Evolutionary conservation across 2,113 vertebrate species (phyloP).

Genomic region (Sclerurus mexicanus): DNA sequence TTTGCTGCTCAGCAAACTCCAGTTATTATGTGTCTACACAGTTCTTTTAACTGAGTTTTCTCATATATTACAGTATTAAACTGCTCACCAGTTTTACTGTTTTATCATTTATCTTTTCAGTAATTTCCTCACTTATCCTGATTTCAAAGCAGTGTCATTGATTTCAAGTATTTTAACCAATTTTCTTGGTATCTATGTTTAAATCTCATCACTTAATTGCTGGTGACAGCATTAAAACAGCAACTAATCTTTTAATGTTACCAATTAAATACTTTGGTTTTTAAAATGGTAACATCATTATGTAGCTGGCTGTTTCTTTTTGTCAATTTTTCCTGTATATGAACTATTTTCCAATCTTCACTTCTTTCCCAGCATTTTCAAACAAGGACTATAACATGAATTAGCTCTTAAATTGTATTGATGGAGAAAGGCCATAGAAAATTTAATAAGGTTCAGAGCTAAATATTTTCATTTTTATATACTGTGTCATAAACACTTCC

Average conservation of each 20-base stretch:
- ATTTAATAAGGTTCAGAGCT: background rate
- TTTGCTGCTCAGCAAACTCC: background rate
- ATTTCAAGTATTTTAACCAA: background rate
- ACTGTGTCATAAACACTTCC: background rate
- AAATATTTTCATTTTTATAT: background rate
- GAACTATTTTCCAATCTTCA: background rate
- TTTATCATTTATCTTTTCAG: background rate
- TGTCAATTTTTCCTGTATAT: background rate
- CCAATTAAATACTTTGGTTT: background rate
- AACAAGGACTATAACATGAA: background rate
- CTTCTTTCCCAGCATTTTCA: background rate
- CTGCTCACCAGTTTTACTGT: background rate
- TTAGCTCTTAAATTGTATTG: background rate
- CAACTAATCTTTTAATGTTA: background rate
- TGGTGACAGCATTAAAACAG: background rate
- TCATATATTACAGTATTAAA: background rate
- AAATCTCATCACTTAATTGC: background rate
- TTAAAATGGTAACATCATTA: background rate
- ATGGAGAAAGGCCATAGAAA: background rate
- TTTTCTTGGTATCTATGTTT: background rate
- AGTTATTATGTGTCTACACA: background rate
- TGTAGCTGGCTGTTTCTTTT: background rate
- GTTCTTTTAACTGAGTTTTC: background rate
- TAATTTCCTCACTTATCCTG: background rate
- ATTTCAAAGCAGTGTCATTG: background rate